Conservation (phyloP, 2,797 vertebrate species). For the Cercopithecus neglectus region DNA sequence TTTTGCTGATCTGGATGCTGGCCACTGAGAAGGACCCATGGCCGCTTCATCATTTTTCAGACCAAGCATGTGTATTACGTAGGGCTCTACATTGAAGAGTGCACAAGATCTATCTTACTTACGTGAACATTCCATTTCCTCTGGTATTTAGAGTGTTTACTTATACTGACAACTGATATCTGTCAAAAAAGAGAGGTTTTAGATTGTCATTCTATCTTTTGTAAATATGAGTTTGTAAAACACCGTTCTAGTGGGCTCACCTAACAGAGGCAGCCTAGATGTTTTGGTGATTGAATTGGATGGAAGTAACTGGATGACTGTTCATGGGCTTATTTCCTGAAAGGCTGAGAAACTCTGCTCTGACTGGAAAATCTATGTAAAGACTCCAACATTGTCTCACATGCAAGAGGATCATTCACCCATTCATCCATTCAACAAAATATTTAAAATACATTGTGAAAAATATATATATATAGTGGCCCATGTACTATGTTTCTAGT, state of each 20-base stretch:
- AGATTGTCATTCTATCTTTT: neutral
- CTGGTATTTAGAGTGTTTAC: neutral
- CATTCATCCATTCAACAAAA: neutral
- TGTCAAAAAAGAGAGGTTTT: neutral
- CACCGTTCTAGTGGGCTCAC: neutral
- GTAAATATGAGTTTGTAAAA: neutral
- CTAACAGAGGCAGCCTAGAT: neutral
- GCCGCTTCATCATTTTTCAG: neutral
- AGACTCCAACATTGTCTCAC: neutral
- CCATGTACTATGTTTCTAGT: neutral
- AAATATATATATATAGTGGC: too few relatives aligned
- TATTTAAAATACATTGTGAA: neutral
- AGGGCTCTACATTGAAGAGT: neutral
- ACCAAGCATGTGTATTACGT: neutral
- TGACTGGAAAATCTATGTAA: neutral
- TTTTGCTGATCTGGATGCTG: neutral
- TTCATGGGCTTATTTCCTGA: neutral
- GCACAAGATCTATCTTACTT: neutral
- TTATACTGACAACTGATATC: neutral
- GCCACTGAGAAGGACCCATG: neutral
- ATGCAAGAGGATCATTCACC: neutral
- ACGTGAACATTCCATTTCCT: neutral
- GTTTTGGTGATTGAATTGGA: neutral
- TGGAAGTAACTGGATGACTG: neutral
- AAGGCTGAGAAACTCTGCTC: neutral